Evolutionary conservation across 1,140 invertebrate genomes (phyloP).

Genomic region (Reticulitermes speratus): DNA sequence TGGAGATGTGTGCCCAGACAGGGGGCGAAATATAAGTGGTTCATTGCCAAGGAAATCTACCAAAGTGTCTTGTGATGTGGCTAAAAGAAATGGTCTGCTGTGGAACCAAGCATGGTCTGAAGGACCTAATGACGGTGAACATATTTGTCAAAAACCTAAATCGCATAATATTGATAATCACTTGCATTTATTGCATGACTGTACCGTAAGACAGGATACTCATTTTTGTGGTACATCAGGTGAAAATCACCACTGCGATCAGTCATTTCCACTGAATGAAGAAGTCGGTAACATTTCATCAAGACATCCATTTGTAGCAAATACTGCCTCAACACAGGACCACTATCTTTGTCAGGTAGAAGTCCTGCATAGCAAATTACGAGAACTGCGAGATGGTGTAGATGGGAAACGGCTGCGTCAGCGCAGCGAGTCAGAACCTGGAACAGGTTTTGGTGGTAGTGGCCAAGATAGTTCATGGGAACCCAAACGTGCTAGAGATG

Average conservation of each 20-base stretch:
- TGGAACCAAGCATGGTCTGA: neutral
- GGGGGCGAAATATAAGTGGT: neutral
- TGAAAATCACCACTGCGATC: neutral
- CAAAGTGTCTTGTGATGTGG: neutral
- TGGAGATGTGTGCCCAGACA: neutral
- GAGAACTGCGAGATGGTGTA: conserved; percentile 24
- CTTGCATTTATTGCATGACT: neutral
- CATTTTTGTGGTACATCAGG: neutral
- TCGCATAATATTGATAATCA: neutral
- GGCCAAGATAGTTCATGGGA: conserved; percentile 13
- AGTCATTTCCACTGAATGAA: neutral
- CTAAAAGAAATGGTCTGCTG: neutral
- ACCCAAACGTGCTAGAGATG: conserved; percentile 24
- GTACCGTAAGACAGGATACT: neutral
- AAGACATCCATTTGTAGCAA: neutral
- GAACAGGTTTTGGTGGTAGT: neutral
- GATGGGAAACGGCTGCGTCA: conserved; percentile 28
- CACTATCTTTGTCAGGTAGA: conserved; percentile 2
- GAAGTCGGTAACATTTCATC: neutral
- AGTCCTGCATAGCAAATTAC: neutral
- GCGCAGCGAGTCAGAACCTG: conserved; percentile 31
- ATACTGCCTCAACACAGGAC: neutral
- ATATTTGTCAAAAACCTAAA: neutral
- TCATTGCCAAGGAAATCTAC: neutral
- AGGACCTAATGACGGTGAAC: neutral